Evolutionary conservation across 2,797 vertebrate genomes (phyloP).

Genomic region (Sebastiscus albofasciatus): DNA sequence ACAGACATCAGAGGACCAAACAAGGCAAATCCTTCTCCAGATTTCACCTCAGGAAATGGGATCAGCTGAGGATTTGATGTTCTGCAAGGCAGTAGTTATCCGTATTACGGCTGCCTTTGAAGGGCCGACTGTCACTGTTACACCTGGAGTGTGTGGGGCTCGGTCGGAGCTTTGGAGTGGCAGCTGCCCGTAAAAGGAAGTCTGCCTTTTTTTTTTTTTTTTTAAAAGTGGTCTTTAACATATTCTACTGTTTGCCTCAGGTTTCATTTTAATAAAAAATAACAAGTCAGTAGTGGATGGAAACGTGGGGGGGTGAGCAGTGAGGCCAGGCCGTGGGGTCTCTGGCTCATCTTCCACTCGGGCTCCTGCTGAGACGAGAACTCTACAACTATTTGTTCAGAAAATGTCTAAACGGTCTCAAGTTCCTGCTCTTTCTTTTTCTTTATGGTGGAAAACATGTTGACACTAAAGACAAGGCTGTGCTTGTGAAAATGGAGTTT

Average conservation of each 20-base stretch:
- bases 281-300: background rate
- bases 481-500: background rate
- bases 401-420: background rate
- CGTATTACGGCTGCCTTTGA: slow-evolving; percentile 68
- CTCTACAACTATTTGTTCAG: background rate
- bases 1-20: slow-evolving; percentile 65
- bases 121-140: slow-evolving; percentile 64
- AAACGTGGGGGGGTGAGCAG: background rate
- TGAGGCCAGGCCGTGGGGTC: slow-evolving; percentile 6
- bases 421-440: slow-evolving; percentile 5
- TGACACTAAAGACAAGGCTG: background rate
- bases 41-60: slow-evolving; percentile 75
- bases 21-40: slow-evolving; percentile 64
- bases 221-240: slow-evolving; percentile 37
- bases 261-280: slow-evolving; percentile 50
- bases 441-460: background rate
- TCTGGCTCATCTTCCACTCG: slow-evolving; percentile 6
- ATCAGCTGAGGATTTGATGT: slow-evolving; percentile 73
- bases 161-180: slow-evolving; percentile 35
- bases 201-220: slow-evolving; percentile 33
- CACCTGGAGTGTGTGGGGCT: slow-evolving; percentile 62
- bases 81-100: slow-evolving; percentile 69
- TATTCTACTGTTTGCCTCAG: slow-evolving; percentile 36
- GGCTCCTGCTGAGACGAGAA: slow-evolving; percentile 1
- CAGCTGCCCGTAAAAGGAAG: slow-evolving; percentile 62